Percentiles rank a stretch among this genome's conserved stretches.
phyloP scores from a whole-genome alignment of 2,888 invertebrate genomes.

The Acanthosepion lycidas region DNA sequence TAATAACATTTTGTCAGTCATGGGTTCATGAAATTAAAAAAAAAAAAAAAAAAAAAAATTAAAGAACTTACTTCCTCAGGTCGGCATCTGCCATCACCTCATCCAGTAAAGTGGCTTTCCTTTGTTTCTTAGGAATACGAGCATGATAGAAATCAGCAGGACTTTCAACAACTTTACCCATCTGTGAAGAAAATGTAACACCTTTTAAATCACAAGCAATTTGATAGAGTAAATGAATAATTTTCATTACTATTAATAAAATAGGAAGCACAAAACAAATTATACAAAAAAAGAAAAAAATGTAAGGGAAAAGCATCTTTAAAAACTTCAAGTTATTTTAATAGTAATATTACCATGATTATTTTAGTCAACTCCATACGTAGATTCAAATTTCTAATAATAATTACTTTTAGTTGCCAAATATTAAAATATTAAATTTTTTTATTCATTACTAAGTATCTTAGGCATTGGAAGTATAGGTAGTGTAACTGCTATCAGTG shows the following conservation, averaged over 20 bases:
- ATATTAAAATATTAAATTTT: too few species aligned
- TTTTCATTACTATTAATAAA: too few species aligned
- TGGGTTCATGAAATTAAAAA: background rate
- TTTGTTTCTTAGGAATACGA: constrained; percentile 87
- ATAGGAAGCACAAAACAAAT: background rate
- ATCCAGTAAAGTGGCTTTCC: constrained; percentile 92
- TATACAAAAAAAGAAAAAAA: background rate
- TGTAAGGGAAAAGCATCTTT: background rate
- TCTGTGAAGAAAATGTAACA: constrained; percentile 64
- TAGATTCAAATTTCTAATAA: background rate
- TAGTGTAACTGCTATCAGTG: too few species aligned
- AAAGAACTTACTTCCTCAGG: constrained; percentile 76
- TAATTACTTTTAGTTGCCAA: too few species aligned
- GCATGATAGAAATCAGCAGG: constrained; percentile 89
- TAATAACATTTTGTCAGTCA: too few species aligned
- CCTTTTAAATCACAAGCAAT: background rate
- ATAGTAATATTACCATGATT: too few species aligned
- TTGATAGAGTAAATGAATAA: too few species aligned
- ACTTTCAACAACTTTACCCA: constrained; percentile 82
- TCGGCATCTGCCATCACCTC: constrained; percentile 92
- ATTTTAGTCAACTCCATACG: background rate
- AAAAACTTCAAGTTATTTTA: background rate
- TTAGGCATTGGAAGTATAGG: too few species aligned
- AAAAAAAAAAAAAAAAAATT: background rate
- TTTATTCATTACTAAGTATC: too few species aligned